A percentile compares a stretch with the other conserved stretches of the same genome.
Conservation (phyloP, 1,140 invertebrate species). For the Chrysomallon squamiferum region DNA sequence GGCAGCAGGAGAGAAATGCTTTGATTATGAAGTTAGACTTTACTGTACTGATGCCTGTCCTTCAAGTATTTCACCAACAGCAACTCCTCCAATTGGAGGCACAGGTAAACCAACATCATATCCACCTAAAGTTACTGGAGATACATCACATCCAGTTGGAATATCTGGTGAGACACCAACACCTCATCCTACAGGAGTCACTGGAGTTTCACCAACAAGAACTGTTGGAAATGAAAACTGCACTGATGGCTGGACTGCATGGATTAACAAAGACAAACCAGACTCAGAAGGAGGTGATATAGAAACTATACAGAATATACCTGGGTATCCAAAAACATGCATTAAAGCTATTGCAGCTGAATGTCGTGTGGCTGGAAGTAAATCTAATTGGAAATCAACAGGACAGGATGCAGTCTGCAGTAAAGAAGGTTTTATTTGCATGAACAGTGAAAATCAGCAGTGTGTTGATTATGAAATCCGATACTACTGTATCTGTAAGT, state of each 20-base stretch:
- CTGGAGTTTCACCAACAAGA: not conserved
- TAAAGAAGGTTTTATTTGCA: constrained; percentile 31
- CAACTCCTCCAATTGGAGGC: not conserved
- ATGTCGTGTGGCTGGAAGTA: constrained; percentile 29
- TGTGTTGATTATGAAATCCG: constrained; percentile 40
- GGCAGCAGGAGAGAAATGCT: constrained; percentile 22
- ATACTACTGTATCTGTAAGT: constrained; percentile 47
- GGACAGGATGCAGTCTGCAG: constrained; percentile 40
- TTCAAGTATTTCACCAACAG: not conserved
- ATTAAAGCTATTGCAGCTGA: constrained; percentile 25
- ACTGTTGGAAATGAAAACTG: constrained; percentile 21
- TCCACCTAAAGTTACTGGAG: constrained; percentile 1
- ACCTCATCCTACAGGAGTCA: not conserved
- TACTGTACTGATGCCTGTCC: constrained; percentile 42
- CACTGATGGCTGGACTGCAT: constrained; percentile 58
- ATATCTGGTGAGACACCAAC: constrained; percentile 10
- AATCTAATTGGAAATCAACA: constrained; percentile 23
- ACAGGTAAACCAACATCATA: constrained; percentile 7
- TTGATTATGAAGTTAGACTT: constrained; percentile 44
- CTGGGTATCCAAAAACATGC: constrained; percentile 38
- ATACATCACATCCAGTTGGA: constrained; percentile 10
- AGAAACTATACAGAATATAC: constrained; percentile 41
- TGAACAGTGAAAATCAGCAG: constrained; percentile 19
- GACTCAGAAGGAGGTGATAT: constrained; percentile 42
- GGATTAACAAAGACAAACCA: constrained; percentile 57